These are phyloP conservation scores for Pantelozetes paolii DNA, from an alignment of 2,888 invertebrate genomes.

Conservation along the genomic window DNA sequence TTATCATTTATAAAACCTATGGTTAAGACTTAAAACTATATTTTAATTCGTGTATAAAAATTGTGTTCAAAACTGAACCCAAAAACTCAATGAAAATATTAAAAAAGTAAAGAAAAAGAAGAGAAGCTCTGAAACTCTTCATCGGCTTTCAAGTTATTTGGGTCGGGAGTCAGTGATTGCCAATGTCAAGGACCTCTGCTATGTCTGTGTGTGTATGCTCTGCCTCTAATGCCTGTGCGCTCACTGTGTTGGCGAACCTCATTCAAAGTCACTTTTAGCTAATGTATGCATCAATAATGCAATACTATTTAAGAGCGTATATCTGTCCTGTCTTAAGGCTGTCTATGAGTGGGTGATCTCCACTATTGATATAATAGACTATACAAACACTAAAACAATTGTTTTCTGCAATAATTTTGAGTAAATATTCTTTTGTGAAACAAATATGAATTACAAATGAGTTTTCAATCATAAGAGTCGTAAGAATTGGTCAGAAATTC, in stretches of 20 bases:
- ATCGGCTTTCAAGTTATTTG: conserved; percentile 30
- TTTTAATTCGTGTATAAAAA: conserved; percentile 3
- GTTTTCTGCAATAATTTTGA: background rate
- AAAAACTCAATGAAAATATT: background rate
- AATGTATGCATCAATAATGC: background rate
- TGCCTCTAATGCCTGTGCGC: background rate
- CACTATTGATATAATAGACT: too few species aligned
- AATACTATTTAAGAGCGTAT: background rate
- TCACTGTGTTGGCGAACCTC: conserved; percentile 13
- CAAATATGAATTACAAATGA: conserved; percentile 12
- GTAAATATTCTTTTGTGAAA: too few species aligned
- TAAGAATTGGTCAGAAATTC: background rate
- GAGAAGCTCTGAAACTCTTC: conserved; percentile 23
- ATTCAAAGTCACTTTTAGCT: conserved; percentile 5
- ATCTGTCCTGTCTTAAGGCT: background rate
- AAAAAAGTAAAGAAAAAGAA: background rate
- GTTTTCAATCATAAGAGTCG: background rate
- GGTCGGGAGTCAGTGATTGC: conserved; percentile 28
- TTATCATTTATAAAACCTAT: background rate
- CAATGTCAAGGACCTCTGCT: conserved; percentile 31
- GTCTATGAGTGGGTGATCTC: conserved; percentile 33
- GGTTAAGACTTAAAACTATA: background rate
- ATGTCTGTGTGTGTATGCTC: background rate
- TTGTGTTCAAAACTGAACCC: conserved; percentile 8
- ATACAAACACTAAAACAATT: conserved; percentile 1